phyloP scores from a whole-genome alignment of 92 coral and sea anemone genomes.

The Anthopleura xanthogrammica region DNA sequence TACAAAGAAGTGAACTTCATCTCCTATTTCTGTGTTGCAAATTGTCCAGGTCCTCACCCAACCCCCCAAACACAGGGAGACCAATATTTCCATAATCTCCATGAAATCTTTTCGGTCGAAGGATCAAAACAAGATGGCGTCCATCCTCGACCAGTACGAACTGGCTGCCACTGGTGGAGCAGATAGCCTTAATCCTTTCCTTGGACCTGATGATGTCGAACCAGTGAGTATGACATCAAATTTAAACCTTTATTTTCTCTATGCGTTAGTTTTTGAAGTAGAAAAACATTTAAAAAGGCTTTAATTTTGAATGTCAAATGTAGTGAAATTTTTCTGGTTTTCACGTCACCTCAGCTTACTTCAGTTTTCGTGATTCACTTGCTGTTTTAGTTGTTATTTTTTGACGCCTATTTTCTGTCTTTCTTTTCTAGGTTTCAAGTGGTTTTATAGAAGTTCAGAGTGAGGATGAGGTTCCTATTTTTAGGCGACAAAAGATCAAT shows the following conservation, averaged over 20 bases:
- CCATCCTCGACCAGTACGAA: constrained; percentile 93
- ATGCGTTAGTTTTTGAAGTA: neutral
- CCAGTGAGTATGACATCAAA: constrained; percentile 51
- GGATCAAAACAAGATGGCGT: constrained; percentile 79
- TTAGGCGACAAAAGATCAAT: constrained; percentile 84
- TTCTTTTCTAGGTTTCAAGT: constrained; percentile 68
- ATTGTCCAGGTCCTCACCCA: no score
- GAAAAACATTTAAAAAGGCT: neutral
- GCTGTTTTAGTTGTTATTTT: neutral
- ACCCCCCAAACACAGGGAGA: no score
- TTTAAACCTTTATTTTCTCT: neutral
- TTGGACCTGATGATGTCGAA: constrained; percentile 64
- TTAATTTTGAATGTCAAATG: neutral
- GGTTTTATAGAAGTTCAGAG: constrained; percentile 85
- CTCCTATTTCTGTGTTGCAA: no score
- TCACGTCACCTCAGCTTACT: no score
- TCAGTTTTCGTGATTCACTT: no score
- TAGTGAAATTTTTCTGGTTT: neutral
- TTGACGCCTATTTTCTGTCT: neutral
- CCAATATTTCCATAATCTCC: no score
- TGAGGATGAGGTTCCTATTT: constrained; percentile 87
- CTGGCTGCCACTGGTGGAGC: constrained; percentile 54
- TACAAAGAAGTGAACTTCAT: no score
- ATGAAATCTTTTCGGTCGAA: no score
- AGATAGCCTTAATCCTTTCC: constrained; percentile 68